These are phyloP conservation scores for Unio pictorum DNA, from an alignment of 2,888 invertebrate species.

Conservation along the genomic window DNA sequence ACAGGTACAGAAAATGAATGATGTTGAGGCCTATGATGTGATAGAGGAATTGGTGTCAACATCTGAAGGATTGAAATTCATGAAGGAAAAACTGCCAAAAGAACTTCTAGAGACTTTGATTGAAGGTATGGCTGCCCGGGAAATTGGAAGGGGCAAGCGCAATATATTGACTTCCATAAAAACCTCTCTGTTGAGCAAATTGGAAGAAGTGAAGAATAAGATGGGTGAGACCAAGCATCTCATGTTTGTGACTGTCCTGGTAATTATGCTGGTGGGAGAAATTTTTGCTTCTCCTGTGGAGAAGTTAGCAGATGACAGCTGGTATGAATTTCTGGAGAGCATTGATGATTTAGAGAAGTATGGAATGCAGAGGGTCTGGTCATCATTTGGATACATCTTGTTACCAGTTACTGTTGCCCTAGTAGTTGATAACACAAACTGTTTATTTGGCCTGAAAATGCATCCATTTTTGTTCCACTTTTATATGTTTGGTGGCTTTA, in stretches of 20 bases:
- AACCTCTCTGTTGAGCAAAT: slow-evolving; percentile 5
- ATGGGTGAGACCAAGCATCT: slow-evolving; percentile 34
- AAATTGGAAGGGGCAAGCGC: slow-evolving; percentile 1
- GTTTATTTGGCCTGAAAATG: slow-evolving; percentile 55
- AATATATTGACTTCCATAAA: slow-evolving; percentile 2
- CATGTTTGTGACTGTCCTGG: slow-evolving; percentile 55
- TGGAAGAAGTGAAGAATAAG: slow-evolving; percentile 36
- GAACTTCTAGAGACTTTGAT: slow-evolving; percentile 18
- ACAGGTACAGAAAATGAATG: slow-evolving; percentile 2
- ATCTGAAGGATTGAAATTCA: not conserved
- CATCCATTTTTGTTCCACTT: slow-evolving; percentile 65
- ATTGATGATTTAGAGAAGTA: slow-evolving; percentile 67
- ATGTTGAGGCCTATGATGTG: not conserved
- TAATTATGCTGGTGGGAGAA: slow-evolving; percentile 60
- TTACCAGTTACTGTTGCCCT: slow-evolving; percentile 56
- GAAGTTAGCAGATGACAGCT: slow-evolving; percentile 66
- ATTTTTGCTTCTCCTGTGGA: slow-evolving; percentile 59
- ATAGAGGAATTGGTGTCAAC: slow-evolving; percentile 4
- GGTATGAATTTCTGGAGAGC: slow-evolving; percentile 67
- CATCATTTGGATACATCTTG: slow-evolving; percentile 58
- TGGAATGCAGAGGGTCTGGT: slow-evolving; percentile 64
- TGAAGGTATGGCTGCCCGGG: slow-evolving; percentile 8
- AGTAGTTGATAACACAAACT: slow-evolving; percentile 61
- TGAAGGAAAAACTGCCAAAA: slow-evolving; percentile 9
- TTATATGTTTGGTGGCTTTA: slow-evolving; percentile 58